phyloP scores from a whole-genome alignment of 2,113 vertebrate genomes.

The Lucifuga dentata region DNA sequence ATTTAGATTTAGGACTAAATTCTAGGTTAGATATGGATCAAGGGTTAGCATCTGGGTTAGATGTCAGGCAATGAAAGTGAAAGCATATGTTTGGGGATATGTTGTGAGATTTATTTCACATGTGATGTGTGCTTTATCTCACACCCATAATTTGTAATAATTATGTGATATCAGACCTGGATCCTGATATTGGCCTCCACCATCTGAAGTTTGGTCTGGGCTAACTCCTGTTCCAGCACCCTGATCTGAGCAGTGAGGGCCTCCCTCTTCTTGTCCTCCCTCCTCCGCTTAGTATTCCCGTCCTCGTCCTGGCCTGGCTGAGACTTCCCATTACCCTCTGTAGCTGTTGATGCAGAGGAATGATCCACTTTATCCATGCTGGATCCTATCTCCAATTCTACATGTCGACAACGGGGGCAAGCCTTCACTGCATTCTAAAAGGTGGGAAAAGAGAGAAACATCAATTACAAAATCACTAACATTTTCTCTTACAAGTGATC shows the following conservation, averaged over 20 bases:
- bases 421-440: constrained; percentile 85
- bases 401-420: constrained; percentile 87
- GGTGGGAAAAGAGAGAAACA: not conserved
- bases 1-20: too few relatives aligned
- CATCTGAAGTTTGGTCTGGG: constrained; percentile 92
- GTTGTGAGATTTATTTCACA: too few relatives aligned
- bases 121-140: too few relatives aligned
- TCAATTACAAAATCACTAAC: not conserved
- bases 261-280: constrained; percentile 84
- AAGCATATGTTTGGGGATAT: too few relatives aligned
- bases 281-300: constrained; percentile 3
- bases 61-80: not conserved
- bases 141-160: too few relatives aligned
- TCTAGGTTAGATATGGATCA: too few relatives aligned
- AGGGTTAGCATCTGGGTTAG: too few relatives aligned
- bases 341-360: not conserved
- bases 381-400: constrained; percentile 79
- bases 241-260: constrained; percentile 87
- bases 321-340: not conserved
- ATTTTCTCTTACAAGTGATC: not conserved
- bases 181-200: constrained; percentile 96
- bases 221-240: constrained; percentile 91
- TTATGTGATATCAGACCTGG: constrained; percentile 82
- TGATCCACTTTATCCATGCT: constrained; percentile 28
- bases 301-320: not conserved